Evolutionary conservation across 2,888 invertebrate genomes (phyloP).

Genomic region (Rhagophthalmus giganteus): DNA sequence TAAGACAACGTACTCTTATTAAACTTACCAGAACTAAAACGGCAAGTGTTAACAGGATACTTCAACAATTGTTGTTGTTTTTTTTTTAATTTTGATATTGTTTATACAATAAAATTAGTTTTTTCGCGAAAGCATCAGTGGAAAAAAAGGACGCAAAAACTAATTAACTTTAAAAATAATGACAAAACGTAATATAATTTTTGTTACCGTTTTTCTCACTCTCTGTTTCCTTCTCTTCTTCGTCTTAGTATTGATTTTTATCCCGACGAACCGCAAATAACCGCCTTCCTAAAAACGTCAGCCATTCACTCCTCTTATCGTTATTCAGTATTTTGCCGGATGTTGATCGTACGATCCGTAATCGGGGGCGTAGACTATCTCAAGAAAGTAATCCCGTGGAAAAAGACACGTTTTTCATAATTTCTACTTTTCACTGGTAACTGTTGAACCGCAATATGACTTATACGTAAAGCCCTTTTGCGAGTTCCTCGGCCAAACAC

Average conservation of each 20-base stretch:
- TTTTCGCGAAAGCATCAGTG: no score
- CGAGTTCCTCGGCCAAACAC: conserved; percentile 35
- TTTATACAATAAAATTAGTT: no score
- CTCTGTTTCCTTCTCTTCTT: conserved; percentile 44
- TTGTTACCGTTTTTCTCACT: conserved; percentile 42
- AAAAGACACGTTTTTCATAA: conserved; percentile 48
- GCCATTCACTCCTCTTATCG: conserved; percentile 21
- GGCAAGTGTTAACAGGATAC: no score
- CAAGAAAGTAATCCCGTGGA: conserved; percentile 44
- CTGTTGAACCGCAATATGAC: conserved; percentile 37
- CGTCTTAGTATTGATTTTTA: conserved; percentile 46
- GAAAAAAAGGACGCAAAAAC: no score
- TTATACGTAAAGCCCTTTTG: conserved; percentile 35
- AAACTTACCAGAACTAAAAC: no score
- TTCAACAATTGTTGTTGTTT: no score
- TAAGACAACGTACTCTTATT: conserved; percentile 1
- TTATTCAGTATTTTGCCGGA: conserved; percentile 16
- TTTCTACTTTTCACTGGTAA: conserved; percentile 40
- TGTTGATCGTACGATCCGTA: conserved; percentile 18
- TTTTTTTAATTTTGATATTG: no score
- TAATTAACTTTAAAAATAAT: conserved; percentile 33
- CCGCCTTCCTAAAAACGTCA: conserved; percentile 44
- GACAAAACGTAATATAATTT: conserved; percentile 34
- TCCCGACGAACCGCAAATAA: conserved; percentile 49
- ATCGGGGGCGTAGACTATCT: conserved; percentile 43